Evolutionary conservation across 2,797 vertebrate species (phyloP), one percentile per base, ranked within the genome.

Genomic region (Siniperca undulata): DNA sequence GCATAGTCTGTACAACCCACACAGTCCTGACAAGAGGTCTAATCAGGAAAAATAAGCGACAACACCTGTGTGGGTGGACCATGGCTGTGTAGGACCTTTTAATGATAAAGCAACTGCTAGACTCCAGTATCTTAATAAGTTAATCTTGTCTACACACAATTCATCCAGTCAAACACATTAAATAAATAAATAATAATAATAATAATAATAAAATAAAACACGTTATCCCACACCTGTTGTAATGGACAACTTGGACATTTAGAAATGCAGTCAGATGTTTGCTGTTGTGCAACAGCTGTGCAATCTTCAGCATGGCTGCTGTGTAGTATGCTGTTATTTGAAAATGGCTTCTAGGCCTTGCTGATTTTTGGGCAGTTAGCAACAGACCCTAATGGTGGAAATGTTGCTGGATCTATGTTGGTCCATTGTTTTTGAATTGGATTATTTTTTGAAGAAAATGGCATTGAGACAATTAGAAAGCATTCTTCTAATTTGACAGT

Each of bases 261-360:
- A 16, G 17, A 56, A 19, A 60, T 6, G 40, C 38, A 59, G 17
- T 36, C 38, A 44, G 38, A 44, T 19, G 24, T 16, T 42, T 16
- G 70, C 19, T 59, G 70, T 46, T 59, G n/a, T 56, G 68, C 8
- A 24, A 46, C 40, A 42, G 53, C 59, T 53, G 50, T 55, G n/a
- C 7, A 56, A 16, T 20, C 20, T 22, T 46, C 62, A 58, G 48
- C 53, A 19, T 34, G 40, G 13, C 50, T 65, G 11, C 34, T 24
- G 52, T 27, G 27, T 1, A 38, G 5, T 11, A 38, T 19, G 64
- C 17, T 50, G 42, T 14, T 20, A 17, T 5, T 48, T 64, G 59
- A 24, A 27, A 27, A 64, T 30, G 30, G 30, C 30, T 30, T 30
- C 30, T 30, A 30, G 30, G 30, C 30, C 30, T 30, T 30, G 30